Percentiles rank a stretch among this genome's conserved stretches.
phyloP scores from a whole-genome alignment of 2,797 vertebrate species.

The Pseudochirops corinnae region DNA sequence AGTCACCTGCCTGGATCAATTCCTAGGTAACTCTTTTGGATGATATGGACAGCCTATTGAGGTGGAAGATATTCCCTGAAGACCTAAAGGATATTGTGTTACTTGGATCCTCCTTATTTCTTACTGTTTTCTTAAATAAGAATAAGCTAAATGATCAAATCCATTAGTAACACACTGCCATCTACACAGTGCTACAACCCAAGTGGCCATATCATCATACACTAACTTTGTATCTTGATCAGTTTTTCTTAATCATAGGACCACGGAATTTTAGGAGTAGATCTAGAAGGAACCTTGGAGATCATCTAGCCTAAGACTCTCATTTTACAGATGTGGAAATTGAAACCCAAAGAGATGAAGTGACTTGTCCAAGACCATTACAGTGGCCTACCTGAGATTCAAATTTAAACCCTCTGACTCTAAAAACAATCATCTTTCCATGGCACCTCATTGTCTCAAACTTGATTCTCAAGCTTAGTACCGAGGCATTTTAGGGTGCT shows the following conservation, averaged over 20 bases:
- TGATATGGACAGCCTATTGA: slow-evolving; percentile 47
- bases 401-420: too few relatives aligned
- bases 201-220: neutral
- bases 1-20: neutral
- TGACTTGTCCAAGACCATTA: too few relatives aligned
- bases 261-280: too few relatives aligned
- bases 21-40: slow-evolving; percentile 35
- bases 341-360: too few relatives aligned
- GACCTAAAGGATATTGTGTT: slow-evolving; percentile 57
- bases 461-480: neutral
- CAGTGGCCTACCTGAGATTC: too few relatives aligned
- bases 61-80: slow-evolving; percentile 45
- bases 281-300: too few relatives aligned
- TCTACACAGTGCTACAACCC: neutral
- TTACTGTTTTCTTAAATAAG: slow-evolving; percentile 48
- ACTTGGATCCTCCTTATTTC: slow-evolving; percentile 47
- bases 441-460: too few relatives aligned
- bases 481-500: neutral
- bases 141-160: slow-evolving; percentile 53
- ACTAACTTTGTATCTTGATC: slow-evolving; percentile 31
- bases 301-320: too few relatives aligned
- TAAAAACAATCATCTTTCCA: too few relatives aligned
- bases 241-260: slow-evolving; percentile 11
- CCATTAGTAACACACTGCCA: slow-evolving; percentile 17
- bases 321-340: too few relatives aligned